Conservation (phyloP, 2,113 vertebrate species). For the Cheilinus undulatus region DNA sequence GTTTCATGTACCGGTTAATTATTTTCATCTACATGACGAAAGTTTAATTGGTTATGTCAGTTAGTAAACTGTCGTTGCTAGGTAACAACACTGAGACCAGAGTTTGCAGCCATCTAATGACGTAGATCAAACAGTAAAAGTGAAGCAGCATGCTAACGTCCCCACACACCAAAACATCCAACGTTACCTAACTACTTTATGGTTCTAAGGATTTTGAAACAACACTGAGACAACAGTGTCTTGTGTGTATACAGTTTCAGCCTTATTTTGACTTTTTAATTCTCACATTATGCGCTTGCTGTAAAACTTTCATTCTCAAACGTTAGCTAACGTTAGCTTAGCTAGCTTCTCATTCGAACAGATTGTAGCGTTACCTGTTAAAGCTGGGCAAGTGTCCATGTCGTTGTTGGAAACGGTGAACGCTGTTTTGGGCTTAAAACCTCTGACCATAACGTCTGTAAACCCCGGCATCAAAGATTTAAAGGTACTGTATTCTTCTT, state of each 20-base stretch:
- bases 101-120: conserved; percentile 4
- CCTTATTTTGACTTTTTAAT: neutral
- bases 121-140: neutral
- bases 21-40: too few relatives aligned
- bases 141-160: neutral
- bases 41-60: neutral
- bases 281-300: neutral
- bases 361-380: conserved; percentile 46
- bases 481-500: conserved; percentile 25
- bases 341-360: neutral
- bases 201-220: neutral
- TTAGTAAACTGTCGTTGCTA: conserved; percentile 34
- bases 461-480: conserved; percentile 16
- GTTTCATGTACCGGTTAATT: too few relatives aligned
- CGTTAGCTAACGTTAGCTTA: conserved; percentile 20
- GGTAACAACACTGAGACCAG: conserved; percentile 36
- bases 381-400: conserved; percentile 7
- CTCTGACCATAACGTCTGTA: too few relatives aligned
- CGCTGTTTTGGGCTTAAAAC: neutral
- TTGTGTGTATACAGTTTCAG: neutral
- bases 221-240: neutral
- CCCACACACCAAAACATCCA: neutral
- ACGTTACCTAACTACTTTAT: neutral
- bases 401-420: neutral
- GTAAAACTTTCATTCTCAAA: neutral